Evolutionary conservation across 2,888 invertebrate species (phyloP), one percentile per base, ranked within the genome.

Genomic region (Ennomos erosarius): DNA sequence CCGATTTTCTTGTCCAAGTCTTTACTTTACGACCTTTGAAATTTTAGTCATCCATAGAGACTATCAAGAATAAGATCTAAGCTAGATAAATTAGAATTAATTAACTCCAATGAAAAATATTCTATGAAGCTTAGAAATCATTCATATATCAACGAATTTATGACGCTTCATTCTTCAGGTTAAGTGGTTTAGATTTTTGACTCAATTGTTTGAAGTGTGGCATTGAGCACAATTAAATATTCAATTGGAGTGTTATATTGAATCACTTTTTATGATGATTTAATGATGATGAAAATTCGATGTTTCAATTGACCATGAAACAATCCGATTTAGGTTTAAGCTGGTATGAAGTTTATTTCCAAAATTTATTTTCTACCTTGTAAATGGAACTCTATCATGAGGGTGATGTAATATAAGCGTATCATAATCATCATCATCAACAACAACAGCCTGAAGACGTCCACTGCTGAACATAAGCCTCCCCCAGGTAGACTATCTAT

Each of bases 221-320:
- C 46, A 59, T 51, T 59, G 46, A 46, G 47, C 43, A 46, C 59
- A 59, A 51, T 55, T 47, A n/a, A n/a, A n/a, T 55, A 51, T 46
- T 51, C 38, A 38, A 55, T 59, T 51, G 55, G n/a, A 12, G 34
- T 26, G 26, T 11, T 39, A 34, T 45, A 56, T 56, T 55, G 16
- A 39, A 52, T 52, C 36, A 26, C 26, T 10, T 9, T 26, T 26
- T 26, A 6, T 26, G 26, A 26, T 26, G 26, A 26, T 26, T 26
- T 26, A 26, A 26, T 26, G 26, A 26, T 26, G 26, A 26, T 26
- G 26, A 26, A n/a, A n/a, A n/a, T n/a, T n/a, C n/a, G n/a, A n/a
- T n/a, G n/a, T n/a, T n/a, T 5, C 9, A 35, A 33, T 10, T 50
- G 10, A 33, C n/a, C 9, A 36, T 40, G 26, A 26, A 26, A 26